Evolutionary conservation across 1,140 invertebrate species (phyloP).

Genomic region (Dreissena rostriformis): DNA sequence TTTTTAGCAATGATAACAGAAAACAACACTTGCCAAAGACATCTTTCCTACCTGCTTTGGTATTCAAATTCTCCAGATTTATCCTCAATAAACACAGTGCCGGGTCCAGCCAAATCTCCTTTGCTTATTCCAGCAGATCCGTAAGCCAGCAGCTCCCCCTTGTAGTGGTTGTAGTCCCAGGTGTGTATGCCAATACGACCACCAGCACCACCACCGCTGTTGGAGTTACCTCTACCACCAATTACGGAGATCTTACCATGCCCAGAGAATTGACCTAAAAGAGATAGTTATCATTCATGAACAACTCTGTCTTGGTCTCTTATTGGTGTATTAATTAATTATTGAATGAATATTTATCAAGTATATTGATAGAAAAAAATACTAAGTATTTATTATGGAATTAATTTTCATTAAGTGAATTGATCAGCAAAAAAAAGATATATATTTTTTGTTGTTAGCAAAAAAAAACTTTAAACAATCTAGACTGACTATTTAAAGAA

Average conservation of each 20-base stretch:
- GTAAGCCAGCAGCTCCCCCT: slow-evolving; percentile 61
- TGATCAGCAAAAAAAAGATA: no score
- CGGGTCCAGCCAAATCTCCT: slow-evolving; percentile 70
- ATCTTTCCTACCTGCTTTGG: slow-evolving; percentile 54
- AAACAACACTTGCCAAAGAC: neutral
- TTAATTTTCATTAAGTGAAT: no score
- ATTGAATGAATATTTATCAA: no score
- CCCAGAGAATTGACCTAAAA: slow-evolving; percentile 67
- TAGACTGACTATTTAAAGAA: neutral
- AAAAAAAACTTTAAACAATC: no score
- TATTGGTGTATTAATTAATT: no score
- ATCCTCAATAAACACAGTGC: slow-evolving; percentile 73
- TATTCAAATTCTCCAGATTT: slow-evolving; percentile 56
- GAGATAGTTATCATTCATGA: no score
- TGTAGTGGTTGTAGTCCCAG: slow-evolving; percentile 65
- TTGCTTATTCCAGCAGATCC: slow-evolving; percentile 55
- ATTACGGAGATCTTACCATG: slow-evolving; percentile 68
- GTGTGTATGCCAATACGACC: slow-evolving; percentile 70
- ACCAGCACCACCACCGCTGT: slow-evolving; percentile 69
- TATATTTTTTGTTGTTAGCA: no score
- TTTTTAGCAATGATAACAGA: neutral
- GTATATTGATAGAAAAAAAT: no score
- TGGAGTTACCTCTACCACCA: slow-evolving; percentile 63
- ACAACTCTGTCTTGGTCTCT: no score
- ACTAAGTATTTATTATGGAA: no score